Base-by-base conservation (phyloP, 2,888 invertebrate genomes). In the Amaurobius ferox region DNA sequence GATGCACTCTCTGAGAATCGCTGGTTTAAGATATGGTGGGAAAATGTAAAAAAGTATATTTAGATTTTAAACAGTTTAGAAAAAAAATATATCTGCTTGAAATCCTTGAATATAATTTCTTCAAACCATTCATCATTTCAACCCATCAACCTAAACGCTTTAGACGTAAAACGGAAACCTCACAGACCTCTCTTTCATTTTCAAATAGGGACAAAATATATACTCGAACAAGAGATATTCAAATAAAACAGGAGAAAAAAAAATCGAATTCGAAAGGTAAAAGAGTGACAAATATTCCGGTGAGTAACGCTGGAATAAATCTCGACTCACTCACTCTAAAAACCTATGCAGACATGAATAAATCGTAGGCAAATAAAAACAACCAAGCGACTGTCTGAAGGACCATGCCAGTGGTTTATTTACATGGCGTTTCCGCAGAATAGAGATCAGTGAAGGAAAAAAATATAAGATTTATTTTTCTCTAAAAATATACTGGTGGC, bases 261-360 rank as follows among this genome's bases (percentile, higher is more conserved):
- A 16, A 44, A 7, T 44, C 44, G 44, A 16, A 44, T 44, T 44
- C 16, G 2, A 44, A 16, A 55, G 23, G 55, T 55, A 55, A 55
- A 23, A 55, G 19, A n/a, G 55, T 55, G 55, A 55, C 55, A 55
- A 55, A 55, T 55, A 55, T 55, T 55, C 55, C 44, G 16, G 2
- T 16, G 55, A 23, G 2, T 23, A 55, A 16, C 19, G 23, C 19
- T 5, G 19, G 16, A 55, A 55, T 55, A 55, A 55, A 55, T 55
- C 55, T 55, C 55, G 6, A 55, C 55, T 55, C 44, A n/a, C n/a
- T n/a, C 23, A n/a, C 55, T 55, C 23, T 55, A n/a, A n/a, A 44
- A 55, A 55, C 55, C 55, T 23, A 55, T 55, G 55, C 55, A 55
- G 55, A 55, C 55, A 55, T 55, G 55, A 55, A 55, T 55, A 55